Evolutionary conservation across 2,113 vertebrate species (phyloP).

Genomic region (Etheostoma spectabile): DNA sequence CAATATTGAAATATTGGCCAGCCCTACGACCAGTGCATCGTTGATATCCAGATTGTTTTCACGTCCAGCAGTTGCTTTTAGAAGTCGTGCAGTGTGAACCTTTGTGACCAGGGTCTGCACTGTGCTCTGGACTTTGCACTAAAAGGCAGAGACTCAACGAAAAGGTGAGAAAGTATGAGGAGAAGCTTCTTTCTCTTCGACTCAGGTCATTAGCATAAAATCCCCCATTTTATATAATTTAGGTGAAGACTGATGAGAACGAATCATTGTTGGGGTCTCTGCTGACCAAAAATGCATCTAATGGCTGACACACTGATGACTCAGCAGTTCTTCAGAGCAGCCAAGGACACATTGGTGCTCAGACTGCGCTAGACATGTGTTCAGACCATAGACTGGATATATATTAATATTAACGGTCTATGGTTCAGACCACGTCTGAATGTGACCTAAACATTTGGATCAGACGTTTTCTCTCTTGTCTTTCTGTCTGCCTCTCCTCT

Average conservation of each 20-base stretch:
- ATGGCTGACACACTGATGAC: not conserved
- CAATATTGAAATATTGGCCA: no score
- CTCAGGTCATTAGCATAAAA: not conserved
- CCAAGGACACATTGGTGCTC: not conserved
- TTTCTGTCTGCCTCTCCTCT: constrained; percentile 4
- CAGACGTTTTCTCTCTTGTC: constrained; percentile 10
- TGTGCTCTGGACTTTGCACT: not conserved
- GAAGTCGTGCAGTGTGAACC: not conserved
- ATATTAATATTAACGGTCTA: no score
- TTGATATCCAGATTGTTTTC: not conserved
- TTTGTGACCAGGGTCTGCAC: not conserved
- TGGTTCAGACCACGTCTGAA: constrained; percentile 8
- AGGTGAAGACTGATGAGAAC: not conserved
- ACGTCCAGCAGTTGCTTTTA: not conserved
- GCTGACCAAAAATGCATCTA: not conserved
- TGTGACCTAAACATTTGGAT: constrained; percentile 29
- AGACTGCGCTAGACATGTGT: constrained; percentile 15
- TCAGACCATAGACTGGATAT: not conserved
- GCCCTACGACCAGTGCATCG: not conserved
- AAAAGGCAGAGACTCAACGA: not conserved
- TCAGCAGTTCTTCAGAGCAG: not conserved
- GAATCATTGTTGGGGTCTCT: not conserved
- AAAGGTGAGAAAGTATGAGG: not conserved
- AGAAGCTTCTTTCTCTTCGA: not conserved
- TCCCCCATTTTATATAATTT: not conserved